A percentile compares a stretch with the other conserved stretches of the same genome.
These are phyloP conservation scores for Acleris cristana DNA, from an alignment of 2,888 invertebrate genomes.

Conservation along the genomic window DNA sequence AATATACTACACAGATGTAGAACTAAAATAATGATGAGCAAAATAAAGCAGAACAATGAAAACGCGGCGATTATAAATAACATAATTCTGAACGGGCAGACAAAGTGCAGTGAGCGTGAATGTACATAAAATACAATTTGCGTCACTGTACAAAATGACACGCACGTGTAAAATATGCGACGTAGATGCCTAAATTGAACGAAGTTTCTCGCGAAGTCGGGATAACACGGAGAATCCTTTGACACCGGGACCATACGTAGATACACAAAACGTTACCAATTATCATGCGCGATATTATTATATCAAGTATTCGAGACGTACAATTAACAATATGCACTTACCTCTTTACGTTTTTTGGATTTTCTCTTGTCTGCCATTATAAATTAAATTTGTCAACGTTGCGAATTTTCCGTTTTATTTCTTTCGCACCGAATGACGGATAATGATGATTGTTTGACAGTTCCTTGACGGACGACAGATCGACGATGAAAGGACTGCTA, in stretches of 20 bases:
- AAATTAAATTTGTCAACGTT: slow-evolving; percentile 67
- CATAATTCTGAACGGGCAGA: slow-evolving; percentile 1
- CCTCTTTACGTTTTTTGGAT: slow-evolving; percentile 80
- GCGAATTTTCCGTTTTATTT: slow-evolving; percentile 43
- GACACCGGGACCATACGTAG: slow-evolving; percentile 42
- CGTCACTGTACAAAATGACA: slow-evolving; percentile 52
- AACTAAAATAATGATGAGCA: background rate
- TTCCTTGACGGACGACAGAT: slow-evolving; percentile 27
- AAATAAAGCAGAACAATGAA: slow-evolving; percentile 17
- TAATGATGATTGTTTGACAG: slow-evolving; percentile 37
- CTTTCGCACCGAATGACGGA: slow-evolving; percentile 26
- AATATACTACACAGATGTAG: background rate
- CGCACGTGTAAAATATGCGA: slow-evolving; percentile 40
- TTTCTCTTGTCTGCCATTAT: slow-evolving; percentile 80
- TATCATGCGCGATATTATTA: slow-evolving; percentile 10
- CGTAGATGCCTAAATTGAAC: slow-evolving; percentile 38
- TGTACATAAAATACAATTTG: slow-evolving; percentile 50
- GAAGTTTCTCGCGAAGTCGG: slow-evolving; percentile 29
- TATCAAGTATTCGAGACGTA: background rate
- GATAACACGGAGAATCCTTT: slow-evolving; percentile 42
- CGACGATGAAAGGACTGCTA: slow-evolving; percentile 14
- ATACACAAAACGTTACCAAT: slow-evolving; percentile 46
- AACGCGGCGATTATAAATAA: slow-evolving; percentile 23
- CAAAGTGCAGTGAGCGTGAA: slow-evolving; percentile 38
- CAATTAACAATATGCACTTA: slow-evolving; percentile 46